Percentiles rank a stretch among this genome's conserved stretches.
Evolutionary conservation across 1,140 invertebrate genomes (phyloP).

Genomic region (Chironomus tepperi): DNA sequence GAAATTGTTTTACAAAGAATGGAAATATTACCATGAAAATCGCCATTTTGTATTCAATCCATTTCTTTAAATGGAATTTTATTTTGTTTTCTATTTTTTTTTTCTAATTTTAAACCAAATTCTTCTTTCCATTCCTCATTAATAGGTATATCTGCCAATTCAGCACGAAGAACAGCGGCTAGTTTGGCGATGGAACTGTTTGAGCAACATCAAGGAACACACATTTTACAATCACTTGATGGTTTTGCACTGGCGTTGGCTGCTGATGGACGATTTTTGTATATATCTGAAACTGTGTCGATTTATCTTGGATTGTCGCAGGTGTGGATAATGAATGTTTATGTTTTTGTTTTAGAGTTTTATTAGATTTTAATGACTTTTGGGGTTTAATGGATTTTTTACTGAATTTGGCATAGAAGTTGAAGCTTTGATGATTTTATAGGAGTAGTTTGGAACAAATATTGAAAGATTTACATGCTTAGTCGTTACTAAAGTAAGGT

Average conservation of each 20-base stretch:
- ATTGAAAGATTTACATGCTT: too few relatives aligned
- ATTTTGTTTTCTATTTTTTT: too few relatives aligned
- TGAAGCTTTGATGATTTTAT: too few relatives aligned
- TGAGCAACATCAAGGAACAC: slow-evolving; percentile 93
- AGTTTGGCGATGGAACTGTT: slow-evolving; percentile 77
- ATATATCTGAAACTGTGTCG: slow-evolving; percentile 97
- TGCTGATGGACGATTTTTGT: slow-evolving; percentile 91
- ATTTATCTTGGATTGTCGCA: slow-evolving; percentile 97
- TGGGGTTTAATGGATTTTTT: too few relatives aligned
- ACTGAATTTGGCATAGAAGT: too few relatives aligned
- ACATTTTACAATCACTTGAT: slow-evolving; percentile 92
- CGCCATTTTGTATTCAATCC: slow-evolving; percentile 19
- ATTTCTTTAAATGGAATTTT: neutral
- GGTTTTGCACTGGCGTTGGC: slow-evolving; percentile 92
- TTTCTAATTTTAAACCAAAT: neutral
- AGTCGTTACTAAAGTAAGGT: too few relatives aligned
- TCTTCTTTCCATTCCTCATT: neutral
- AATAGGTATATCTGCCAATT: slow-evolving; percentile 50
- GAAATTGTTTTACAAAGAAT: neutral
- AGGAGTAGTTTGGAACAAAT: too few relatives aligned
- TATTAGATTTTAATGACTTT: too few relatives aligned
- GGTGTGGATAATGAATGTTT: slow-evolving; percentile 60
- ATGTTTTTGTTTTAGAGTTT: too few relatives aligned
- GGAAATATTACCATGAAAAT: neutral
- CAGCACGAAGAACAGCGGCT: slow-evolving; percentile 57